phyloP scores from a whole-genome alignment of 1,140 invertebrate genomes.

The Anastrepha obliqua region DNA sequence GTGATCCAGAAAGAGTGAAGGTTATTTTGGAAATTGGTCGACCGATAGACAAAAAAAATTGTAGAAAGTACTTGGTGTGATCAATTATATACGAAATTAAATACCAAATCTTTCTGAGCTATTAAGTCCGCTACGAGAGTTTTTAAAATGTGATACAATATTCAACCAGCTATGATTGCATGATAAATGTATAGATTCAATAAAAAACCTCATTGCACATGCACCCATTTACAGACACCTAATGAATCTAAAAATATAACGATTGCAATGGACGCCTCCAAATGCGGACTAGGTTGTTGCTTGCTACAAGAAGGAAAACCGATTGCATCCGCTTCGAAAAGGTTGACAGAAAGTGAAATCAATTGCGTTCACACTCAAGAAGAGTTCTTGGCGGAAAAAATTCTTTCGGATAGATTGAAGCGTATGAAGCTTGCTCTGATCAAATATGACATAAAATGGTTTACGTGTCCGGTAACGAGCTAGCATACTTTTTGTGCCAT shows the following conservation, averaged over 20 bases:
- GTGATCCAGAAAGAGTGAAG: slow-evolving; percentile 61
- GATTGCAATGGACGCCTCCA: slow-evolving; percentile 67
- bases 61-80: slow-evolving; percentile 62
- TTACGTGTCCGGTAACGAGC: no score
- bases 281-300: slow-evolving; percentile 63
- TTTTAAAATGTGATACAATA: slow-evolving; percentile 61
- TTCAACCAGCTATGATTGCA: slow-evolving; percentile 62
- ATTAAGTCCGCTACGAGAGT: slow-evolving; percentile 59
- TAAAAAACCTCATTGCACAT: slow-evolving; percentile 64
- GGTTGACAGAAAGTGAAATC: slow-evolving; percentile 66
- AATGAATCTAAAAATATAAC: slow-evolving; percentile 63
- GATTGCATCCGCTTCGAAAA: slow-evolving; percentile 66
- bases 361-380: slow-evolving; percentile 65
- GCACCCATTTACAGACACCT: slow-evolving; percentile 65
- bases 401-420: no score
- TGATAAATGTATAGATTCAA: slow-evolving; percentile 60
- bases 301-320: slow-evolving; percentile 67
- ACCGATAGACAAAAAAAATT: slow-evolving; percentile 66
- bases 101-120: slow-evolving; percentile 62
- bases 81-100: slow-evolving; percentile 63
- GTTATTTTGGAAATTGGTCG: slow-evolving; percentile 60
- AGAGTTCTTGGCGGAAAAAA: slow-evolving; percentile 63
- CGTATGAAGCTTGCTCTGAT: no score
- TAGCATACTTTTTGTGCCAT: no score
- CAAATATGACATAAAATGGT: no score